These are phyloP conservation scores for Chydorus sphaericus DNA, from an alignment of 2,888 invertebrate species.

Conservation along the genomic window DNA sequence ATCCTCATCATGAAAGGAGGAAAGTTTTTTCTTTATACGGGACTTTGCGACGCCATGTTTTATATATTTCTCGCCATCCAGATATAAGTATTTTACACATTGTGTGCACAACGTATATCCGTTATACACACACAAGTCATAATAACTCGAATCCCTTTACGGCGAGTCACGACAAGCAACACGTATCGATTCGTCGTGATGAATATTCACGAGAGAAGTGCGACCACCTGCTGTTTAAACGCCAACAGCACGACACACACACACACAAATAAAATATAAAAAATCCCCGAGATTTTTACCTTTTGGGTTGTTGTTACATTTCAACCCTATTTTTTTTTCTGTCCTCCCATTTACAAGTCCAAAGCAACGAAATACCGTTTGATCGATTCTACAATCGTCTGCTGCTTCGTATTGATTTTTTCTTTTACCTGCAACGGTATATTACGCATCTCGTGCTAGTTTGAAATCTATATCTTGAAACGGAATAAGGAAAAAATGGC, in stretches of 20 bases:
- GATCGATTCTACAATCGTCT: constrained; percentile 1
- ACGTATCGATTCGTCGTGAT: neutral
- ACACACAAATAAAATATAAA: no score
- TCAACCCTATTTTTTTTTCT: neutral
- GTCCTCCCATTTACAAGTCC: neutral
- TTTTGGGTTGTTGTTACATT: neutral
- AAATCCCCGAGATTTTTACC: neutral
- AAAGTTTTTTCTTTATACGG: no score
- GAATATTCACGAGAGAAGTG: neutral
- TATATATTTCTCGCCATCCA: no score
- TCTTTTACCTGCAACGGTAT: neutral
- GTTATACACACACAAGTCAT: no score
- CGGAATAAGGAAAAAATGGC: neutral
- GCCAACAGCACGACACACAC: neutral
- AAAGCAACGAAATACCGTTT: no score
- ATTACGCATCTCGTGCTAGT: no score
- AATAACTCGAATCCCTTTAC: no score
- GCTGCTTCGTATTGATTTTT: no score
- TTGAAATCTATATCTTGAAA: neutral
- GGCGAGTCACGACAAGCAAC: neutral
- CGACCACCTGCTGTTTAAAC: neutral
- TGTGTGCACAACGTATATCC: no score
- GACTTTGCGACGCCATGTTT: no score
- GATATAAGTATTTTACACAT: no score
- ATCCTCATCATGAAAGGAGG: no score